Base-by-base conservation (phyloP, 2,113 vertebrate genomes). In the Phaethon lepturus region DNA sequence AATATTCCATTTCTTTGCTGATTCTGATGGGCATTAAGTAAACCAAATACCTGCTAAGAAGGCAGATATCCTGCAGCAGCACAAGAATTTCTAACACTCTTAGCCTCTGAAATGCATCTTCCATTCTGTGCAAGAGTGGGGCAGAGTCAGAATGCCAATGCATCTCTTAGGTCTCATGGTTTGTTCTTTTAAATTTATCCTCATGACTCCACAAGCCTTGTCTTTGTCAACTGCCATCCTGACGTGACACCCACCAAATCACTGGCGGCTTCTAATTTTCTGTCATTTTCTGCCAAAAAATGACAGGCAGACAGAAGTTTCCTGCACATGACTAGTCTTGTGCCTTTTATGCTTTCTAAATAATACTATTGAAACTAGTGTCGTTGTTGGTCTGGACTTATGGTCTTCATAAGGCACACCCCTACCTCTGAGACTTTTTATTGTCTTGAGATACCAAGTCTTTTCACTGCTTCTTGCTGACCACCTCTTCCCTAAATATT, bases 391-490 rank as follows among this genome's bases (percentile, higher is more conserved):
- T 94, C 38, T 81, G 50, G 18, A 20, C 9, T 72, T 89, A 50
- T 0, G 0, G 13, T 76, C 35, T 71, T 67, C 29, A 17, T 55
- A 24, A 10, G 52, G 9, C 23, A 52, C 26, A 56, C 8, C 4
- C 15, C 14, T 55, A 16, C n/a, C 17, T 86, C 49, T 80, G 38
- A 23, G 66, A 53, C 14, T 55, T 28, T 18, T 60, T 52, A 53
- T 49, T 83, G 16, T 73, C 55, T 52, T 75, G 23, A 96, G 25
- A 26, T 40, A 47, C 4, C 28, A 66, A 45, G 12, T 26, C n/a
- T 88, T 86, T 84, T 94, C 55, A 42, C 14, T 63, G 25, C 15
- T 73, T 74, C n/a, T 77, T 63, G 38, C 63, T 89, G 14, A 56
- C 74, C 42, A 42, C 11, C 4, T 76, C 59, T 68, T 73, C 17